A percentile compares a stretch with the other conserved stretches of the same genome.
These are phyloP conservation scores for Malurus elegans DNA, from an alignment of 2,113 vertebrate species.

Conservation along the genomic window DNA sequence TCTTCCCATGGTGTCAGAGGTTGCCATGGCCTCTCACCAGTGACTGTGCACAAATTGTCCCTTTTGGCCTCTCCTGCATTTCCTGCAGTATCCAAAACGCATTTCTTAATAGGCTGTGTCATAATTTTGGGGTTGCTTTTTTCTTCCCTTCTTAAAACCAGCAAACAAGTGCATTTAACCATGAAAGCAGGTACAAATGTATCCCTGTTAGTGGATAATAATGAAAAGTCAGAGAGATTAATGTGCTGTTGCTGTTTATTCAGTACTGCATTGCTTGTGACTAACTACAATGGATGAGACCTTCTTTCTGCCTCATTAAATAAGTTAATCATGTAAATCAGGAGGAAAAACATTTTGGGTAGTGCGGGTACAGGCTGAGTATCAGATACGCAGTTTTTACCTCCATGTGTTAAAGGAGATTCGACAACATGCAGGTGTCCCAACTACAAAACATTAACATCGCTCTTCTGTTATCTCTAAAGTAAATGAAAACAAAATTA, in stretches of 20 bases:
- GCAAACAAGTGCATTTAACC: conserved; percentile 45
- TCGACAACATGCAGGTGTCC: conserved; percentile 39
- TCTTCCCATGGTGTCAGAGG: neutral
- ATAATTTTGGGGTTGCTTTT: neutral
- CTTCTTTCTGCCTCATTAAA: conserved; percentile 78
- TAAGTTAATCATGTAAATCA: conserved; percentile 81
- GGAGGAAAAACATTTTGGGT: conserved; percentile 52
- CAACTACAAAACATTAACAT: conserved; percentile 36
- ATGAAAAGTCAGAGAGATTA: conserved; percentile 70
- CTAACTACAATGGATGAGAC: conserved; percentile 65
- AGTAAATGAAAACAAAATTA: conserved; percentile 50
- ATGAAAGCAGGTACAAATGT: conserved; percentile 66
- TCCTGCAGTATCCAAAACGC: neutral
- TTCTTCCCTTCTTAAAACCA: neutral
- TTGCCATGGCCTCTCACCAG: neutral
- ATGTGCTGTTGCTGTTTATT: conserved; percentile 72
- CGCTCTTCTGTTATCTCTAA: conserved; percentile 32
- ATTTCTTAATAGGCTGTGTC: neutral
- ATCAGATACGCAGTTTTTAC: conserved; percentile 48
- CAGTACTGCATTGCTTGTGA: conserved; percentile 61
- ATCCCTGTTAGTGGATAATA: conserved; percentile 65
- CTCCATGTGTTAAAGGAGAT: conserved; percentile 29
- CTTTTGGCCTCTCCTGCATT: neutral
- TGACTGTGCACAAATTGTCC: neutral
- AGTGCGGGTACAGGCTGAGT: conserved; percentile 14